Conservation (phyloP, 2,797 vertebrate species). For the Premnoplex brunnescens region DNA sequence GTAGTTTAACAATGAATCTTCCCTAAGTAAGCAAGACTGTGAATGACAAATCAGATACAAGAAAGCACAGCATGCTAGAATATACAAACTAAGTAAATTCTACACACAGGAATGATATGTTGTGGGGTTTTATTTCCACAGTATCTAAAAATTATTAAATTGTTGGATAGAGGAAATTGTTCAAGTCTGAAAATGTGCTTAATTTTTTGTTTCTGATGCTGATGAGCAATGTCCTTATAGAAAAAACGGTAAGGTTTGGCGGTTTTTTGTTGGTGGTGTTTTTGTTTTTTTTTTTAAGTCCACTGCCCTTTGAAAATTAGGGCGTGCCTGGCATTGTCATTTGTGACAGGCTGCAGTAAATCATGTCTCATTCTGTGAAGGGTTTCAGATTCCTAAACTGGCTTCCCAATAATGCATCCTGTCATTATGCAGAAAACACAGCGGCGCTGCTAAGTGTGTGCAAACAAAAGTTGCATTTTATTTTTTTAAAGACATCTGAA, state of each 20-base stretch:
- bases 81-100: constrained; percentile 43
- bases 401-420: constrained; percentile 4
- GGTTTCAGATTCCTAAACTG: constrained; percentile 7
- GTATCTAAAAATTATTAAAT: constrained; percentile 9
- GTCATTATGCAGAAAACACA: constrained; percentile 36
- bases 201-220: neutral
- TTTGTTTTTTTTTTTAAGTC: neutral
- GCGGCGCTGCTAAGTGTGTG: neutral
- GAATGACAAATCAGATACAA: neutral
- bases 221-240: neutral
- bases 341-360: constrained; percentile 3
- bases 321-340: neutral
- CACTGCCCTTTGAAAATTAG: neutral
- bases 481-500: constrained; percentile 56
- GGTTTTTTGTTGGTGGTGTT: neutral
- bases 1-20: constrained; percentile 65
- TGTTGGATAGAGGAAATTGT: neutral
- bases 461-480: constrained; percentile 54
- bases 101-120: neutral
- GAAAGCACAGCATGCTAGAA: neutral
- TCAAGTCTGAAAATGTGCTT: neutral
- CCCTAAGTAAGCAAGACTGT: constrained; percentile 18
- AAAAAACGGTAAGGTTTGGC: neutral
- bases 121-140: neutral
- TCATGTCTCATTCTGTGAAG: neutral